Base-by-base conservation (phyloP, 2,888 invertebrate genomes). In the Metalampra italica region DNA sequence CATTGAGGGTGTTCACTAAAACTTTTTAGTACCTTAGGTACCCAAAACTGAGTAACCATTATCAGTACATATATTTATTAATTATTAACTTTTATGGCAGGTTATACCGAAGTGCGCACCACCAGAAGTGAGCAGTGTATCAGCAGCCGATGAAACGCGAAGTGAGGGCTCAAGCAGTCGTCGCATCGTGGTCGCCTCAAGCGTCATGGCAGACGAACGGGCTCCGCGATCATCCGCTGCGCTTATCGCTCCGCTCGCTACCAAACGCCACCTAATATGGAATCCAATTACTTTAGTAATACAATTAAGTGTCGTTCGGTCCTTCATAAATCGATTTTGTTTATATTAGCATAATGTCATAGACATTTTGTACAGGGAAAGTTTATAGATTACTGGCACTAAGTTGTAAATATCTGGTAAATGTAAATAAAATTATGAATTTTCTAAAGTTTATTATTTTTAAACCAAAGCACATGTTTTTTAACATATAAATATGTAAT, bases 171-270 rank as follows among this genome's bases (percentile, higher is more conserved):
- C 39, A 5, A 89, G 80, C 22, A 88, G 90, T 3, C 78, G 87
- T 8, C 92, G 92, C 1, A 90, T 92, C 1, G 92, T 93, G 0
- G 90, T 93, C 39, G 93, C 93, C 7, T 92, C 92, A 47, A 93
- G 93, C 68, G 93, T 93, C 9, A 92, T 92, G 90, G 90, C 92
- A 0, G 92, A 93, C 55, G 92, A 93, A 55, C 71, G 88, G 32
- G 73, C 70, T 1, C 62, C 82, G 1, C 78, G 91, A 61, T 68
- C 86, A 1, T 49, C 78, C 66, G 78, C 80, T 50, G 49, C 75
- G 51, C 65, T 59, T 9, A 9, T 55, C 64, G 59, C 71, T 59
- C 56, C 68, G 55, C 65, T 69, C 54, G 60, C 64, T 49, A 69
- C 56, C 0, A 15, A 47, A 1, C 50, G 49, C 60, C 57, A 65